Evolutionary conservation across 2,113 vertebrate species (phyloP), one percentile per base, ranked within the genome.

Genomic region (Perccottus glenii): DNA sequence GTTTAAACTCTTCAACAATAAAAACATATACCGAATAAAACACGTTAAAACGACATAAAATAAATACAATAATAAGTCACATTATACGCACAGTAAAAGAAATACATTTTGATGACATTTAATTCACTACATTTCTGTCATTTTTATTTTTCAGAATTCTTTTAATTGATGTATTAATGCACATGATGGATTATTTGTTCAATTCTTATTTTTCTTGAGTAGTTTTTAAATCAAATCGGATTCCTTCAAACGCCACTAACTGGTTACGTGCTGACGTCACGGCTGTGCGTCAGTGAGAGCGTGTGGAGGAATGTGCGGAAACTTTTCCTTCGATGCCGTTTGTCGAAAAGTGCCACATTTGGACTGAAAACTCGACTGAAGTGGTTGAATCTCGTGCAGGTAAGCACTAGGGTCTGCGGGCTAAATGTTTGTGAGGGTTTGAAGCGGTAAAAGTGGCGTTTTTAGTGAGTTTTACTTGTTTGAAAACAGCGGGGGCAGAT

Each of bases 291-390:
- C 60, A 9, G 10, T 49, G 73, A 60, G 85, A 42, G 84, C 69
- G 87, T 95, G 95, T 95, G 91, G 9, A 93, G 95, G 94, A 96
- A 96, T 96, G 94, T 94, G 92, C 88, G 88, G 89, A 92, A 93
- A 88, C 74, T 86, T 83, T 66, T 82, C 64, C 78, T 49, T 64
- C 40, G 66, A 56, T 62, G 46, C 58, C 43, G 52, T 36, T 68
- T 67, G 56, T 77, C 42, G 73, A 61, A 42, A 68, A 15, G 14
- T 49, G 9, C 0, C 6, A 11, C 19, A 67, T 10, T 16, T 2
- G 55, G 0, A 9, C 16, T 5, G 5, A 12, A 52, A 81, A 69
- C 61, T 43, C 3, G 12, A 1, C 14, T 12, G 62, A 64, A 65
- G 35, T 58, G 0, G 12, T 5, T 0, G 0, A 3, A 73, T 75